These are phyloP conservation scores for Eupristina koningsbergeri DNA, from an alignment of 1,140 invertebrate genomes.

Conservation along the genomic window DNA sequence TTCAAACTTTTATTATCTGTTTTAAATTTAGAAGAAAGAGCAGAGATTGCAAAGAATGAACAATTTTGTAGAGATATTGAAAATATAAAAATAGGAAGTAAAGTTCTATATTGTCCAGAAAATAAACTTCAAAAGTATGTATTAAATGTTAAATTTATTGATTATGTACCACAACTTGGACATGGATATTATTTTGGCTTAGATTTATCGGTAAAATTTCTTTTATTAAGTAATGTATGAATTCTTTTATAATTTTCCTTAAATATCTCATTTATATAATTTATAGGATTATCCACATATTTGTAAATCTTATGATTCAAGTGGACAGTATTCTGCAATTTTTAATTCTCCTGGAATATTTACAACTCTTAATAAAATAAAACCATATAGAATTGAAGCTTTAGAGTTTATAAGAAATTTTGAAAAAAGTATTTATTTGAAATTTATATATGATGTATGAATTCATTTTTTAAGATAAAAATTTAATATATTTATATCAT, in stretches of 20 bases:
- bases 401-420: conserved; percentile 54
- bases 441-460: conserved; percentile 38
- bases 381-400: conserved; percentile 55
- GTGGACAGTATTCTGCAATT: conserved; percentile 55
- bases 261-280: conserved; percentile 53
- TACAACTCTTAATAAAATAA: conserved; percentile 58
- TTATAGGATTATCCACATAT: conserved; percentile 56
- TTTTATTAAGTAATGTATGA: conserved; percentile 8
- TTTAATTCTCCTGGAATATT: conserved; percentile 56
- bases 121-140: conserved; percentile 55
- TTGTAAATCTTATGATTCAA: conserved; percentile 50
- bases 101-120: conserved; percentile 58
- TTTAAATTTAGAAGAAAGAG: conserved; percentile 69
- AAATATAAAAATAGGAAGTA: conserved; percentile 62
- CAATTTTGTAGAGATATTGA: conserved; percentile 69
- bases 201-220: conserved; percentile 73
- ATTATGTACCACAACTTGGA: conserved; percentile 72
- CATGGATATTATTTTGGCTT: conserved; percentile 75
- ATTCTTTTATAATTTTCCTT: conserved; percentile 26
- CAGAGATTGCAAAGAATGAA: conserved; percentile 70
- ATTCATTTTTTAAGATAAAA: conserved; percentile 19
- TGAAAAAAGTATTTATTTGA: conserved; percentile 59
- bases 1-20: conserved; percentile 74
- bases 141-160: conserved; percentile 73
- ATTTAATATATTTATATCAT: conserved; percentile 37